These are phyloP conservation scores for Trogon melanurus DNA, from an alignment of 2,113 vertebrate species.

Conservation along the genomic window DNA sequence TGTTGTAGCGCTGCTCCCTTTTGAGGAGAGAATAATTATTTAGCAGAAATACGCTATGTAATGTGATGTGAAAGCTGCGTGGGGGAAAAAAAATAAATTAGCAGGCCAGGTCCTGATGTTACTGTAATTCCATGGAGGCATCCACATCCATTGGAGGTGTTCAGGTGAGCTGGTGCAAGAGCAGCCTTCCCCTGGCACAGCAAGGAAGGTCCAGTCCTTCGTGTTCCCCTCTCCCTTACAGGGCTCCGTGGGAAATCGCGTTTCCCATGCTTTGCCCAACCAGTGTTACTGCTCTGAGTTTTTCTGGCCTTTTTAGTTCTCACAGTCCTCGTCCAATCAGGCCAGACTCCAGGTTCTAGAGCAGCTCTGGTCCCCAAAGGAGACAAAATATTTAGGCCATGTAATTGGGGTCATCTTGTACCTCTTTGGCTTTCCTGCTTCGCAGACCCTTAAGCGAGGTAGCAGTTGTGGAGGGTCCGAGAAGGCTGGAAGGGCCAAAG, in stretches of 20 bases:
- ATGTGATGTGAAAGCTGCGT: background rate
- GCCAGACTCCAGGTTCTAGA: background rate
- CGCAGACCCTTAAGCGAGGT: fast-evolving
- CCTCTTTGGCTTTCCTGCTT: background rate
- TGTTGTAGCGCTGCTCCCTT: background rate
- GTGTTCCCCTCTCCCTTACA: background rate
- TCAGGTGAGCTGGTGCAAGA: background rate
- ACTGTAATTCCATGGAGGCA: background rate
- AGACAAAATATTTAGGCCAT: background rate
- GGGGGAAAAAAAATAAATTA: background rate
- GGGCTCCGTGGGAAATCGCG: no score
- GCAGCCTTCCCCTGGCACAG: no score
- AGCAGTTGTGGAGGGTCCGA: background rate
- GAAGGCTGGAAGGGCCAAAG: background rate
- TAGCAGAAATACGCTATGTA: background rate
- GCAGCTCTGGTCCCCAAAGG: background rate
- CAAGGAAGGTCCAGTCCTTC: background rate
- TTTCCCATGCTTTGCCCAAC: background rate
- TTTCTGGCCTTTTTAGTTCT: background rate
- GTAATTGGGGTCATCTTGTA: background rate
- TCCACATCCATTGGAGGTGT: background rate
- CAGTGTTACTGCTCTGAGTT: background rate
- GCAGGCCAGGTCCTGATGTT: background rate
- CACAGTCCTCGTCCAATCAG: background rate
- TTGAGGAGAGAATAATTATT: background rate